A percentile compares a stretch with the other conserved stretches of the same genome.
These are phyloP conservation scores for Pseudococcus viburni DNA, from an alignment of 2,888 invertebrate genomes.

Conservation along the genomic window DNA sequence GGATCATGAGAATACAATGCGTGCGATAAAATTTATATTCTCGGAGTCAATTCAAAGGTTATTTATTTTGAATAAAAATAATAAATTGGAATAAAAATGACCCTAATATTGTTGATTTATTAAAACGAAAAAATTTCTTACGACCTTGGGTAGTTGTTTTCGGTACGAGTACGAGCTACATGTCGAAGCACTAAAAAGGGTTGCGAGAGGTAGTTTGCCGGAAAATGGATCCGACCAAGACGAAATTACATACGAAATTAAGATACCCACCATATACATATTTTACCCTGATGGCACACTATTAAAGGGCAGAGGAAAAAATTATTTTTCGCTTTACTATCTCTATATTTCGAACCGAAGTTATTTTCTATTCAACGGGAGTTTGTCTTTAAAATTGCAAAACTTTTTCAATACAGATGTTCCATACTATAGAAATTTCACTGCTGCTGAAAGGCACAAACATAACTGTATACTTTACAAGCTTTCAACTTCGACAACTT, in stretches of 20 bases:
- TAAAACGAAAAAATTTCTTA: constrained; percentile 42
- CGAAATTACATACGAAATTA: constrained; percentile 47
- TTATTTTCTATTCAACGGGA: constrained; percentile 27
- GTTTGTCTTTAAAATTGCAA: constrained; percentile 49
- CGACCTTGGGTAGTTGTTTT: constrained; percentile 17
- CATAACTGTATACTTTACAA: constrained; percentile 36
- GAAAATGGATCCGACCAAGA: constrained; percentile 42
- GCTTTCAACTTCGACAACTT: background rate
- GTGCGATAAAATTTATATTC: constrained; percentile 21
- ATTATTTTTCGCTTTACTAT: constrained; percentile 33
- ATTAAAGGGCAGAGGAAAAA: constrained; percentile 1
- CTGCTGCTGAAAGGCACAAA: constrained; percentile 19
- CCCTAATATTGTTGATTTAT: constrained; percentile 39
- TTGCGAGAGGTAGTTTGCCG: constrained; percentile 23
- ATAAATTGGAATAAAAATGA: constrained; percentile 51
- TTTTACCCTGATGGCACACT: constrained; percentile 7
- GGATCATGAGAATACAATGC: background rate
- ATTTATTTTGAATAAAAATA: constrained; percentile 32
- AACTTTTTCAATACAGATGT: constrained; percentile 49
- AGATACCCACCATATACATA: constrained; percentile 27
- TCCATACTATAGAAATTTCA: background rate
- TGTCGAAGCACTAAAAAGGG: constrained; percentile 37
- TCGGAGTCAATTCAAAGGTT: background rate
- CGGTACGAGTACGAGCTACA: background rate
- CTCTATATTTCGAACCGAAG: constrained; percentile 35